A percentile compares a stretch with the other conserved stretches of the same genome.
phyloP scores from a whole-genome alignment of 2,113 vertebrate species.

The Daubentonia madagascariensis region DNA sequence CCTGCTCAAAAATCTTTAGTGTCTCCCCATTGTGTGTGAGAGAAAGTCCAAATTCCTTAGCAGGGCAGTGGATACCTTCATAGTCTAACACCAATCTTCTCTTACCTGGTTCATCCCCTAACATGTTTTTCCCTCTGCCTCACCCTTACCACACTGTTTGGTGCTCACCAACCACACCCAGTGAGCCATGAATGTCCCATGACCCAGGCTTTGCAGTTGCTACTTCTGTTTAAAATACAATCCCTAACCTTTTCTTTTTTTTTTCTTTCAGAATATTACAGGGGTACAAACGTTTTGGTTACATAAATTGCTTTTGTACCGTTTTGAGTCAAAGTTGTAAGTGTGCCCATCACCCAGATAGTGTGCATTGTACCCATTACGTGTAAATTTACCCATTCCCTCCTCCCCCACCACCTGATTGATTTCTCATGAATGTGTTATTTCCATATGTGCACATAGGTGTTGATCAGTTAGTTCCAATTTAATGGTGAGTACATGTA shows the following conservation, averaged over 20 bases:
- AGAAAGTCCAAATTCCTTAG: not conserved
- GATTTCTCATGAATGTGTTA: no score
- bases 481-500: no score
- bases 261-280: no score
- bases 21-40: not conserved
- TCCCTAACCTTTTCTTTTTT: not conserved
- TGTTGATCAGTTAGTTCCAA: no score
- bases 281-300: no score
- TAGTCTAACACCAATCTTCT: not conserved
- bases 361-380: no score
- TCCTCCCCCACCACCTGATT: no score
- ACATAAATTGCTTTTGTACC: no score
- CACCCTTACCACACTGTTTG: not conserved
- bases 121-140: not conserved
- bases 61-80: not conserved
- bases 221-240: not conserved
- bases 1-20: not conserved
- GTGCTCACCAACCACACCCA: not conserved
- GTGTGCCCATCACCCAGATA: no score
- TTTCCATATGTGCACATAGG: no score
- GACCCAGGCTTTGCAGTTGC: not conserved
- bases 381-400: no score
- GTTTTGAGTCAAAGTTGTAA: no score
- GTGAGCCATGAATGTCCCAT: not conserved
- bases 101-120: not conserved